Percentiles rank a stretch among this genome's conserved stretches.
These are phyloP conservation scores for Nycticryphes semicollaris DNA, from an alignment of 2,113 vertebrate species.

Conservation along the genomic window DNA sequence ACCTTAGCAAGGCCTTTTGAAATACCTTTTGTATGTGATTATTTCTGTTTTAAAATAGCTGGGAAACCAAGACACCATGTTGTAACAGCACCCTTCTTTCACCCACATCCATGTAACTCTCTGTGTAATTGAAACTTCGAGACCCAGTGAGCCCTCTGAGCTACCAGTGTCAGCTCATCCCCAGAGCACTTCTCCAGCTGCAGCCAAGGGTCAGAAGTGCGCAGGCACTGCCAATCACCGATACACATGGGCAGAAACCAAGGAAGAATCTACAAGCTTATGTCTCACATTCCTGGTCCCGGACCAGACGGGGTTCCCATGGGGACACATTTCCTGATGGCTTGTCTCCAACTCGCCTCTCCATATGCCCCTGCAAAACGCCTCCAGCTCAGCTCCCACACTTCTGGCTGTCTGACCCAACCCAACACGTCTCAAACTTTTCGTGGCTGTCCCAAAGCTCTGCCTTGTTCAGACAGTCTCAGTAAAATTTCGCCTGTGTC, in stretches of 20 bases:
- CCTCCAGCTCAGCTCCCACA: constrained; percentile 36
- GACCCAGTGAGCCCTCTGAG: neutral
- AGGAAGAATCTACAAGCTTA: neutral
- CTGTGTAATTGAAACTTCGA: neutral
- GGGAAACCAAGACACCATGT: neutral
- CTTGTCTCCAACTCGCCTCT: constrained; percentile 1
- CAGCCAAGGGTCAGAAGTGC: neutral
- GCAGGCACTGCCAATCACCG: neutral
- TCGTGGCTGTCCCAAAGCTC: neutral
- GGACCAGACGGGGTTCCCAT: neutral
- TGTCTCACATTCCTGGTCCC: neutral
- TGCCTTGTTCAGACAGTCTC: neutral
- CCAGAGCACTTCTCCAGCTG: neutral
- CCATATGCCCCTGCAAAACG: neutral
- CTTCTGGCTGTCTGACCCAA: neutral
- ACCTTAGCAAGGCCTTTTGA: neutral
- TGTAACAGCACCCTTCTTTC: neutral
- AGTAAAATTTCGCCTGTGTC: neutral
- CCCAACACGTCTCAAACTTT: neutral
- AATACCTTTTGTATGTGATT: neutral
- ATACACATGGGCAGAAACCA: neutral
- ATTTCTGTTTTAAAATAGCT: neutral
- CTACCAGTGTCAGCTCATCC: neutral
- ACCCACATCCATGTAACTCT: neutral
- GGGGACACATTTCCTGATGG: constrained; percentile 29